These are phyloP conservation scores for Chrysochloris asiatica DNA, from an alignment of 2,113 vertebrate genomes.

Conservation along the genomic window DNA sequence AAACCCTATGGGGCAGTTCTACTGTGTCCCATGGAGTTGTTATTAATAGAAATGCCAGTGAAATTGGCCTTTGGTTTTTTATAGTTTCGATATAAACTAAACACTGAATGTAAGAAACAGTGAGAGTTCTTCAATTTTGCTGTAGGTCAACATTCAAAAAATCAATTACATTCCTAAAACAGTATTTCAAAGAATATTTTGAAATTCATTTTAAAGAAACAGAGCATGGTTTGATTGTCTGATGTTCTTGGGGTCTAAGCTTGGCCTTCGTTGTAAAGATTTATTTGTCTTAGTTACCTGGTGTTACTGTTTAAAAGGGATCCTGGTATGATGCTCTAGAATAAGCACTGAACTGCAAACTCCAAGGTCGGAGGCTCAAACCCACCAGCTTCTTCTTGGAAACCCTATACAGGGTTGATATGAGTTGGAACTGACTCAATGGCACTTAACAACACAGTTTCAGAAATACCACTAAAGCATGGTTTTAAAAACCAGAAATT, in stretches of 20 bases:
- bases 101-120: neutral
- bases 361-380: too few relatives aligned
- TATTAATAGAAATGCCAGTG: too few relatives aligned
- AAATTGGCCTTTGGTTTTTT: too few relatives aligned
- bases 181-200: neutral
- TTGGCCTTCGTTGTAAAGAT: neutral
- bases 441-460: too few relatives aligned
- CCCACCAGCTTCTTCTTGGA: too few relatives aligned
- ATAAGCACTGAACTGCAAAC: too few relatives aligned
- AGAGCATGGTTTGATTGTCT: neutral
- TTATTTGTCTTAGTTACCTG: neutral
- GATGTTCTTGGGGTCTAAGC: neutral
- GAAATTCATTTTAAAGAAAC: neutral
- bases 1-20: too few relatives aligned
- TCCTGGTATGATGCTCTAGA: too few relatives aligned
- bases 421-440: too few relatives aligned
- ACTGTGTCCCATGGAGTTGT: too few relatives aligned
- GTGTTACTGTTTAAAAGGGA: too few relatives aligned
- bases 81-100: conserved; percentile 4
- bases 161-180: neutral
- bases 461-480: neutral
- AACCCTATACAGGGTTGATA: too few relatives aligned
- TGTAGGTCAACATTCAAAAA: neutral
- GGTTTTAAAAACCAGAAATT: neutral
- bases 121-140: conserved; percentile 19